Evolutionary conservation across 2,113 vertebrate species (phyloP).

Genomic region (Coracopsis vasa): DNA sequence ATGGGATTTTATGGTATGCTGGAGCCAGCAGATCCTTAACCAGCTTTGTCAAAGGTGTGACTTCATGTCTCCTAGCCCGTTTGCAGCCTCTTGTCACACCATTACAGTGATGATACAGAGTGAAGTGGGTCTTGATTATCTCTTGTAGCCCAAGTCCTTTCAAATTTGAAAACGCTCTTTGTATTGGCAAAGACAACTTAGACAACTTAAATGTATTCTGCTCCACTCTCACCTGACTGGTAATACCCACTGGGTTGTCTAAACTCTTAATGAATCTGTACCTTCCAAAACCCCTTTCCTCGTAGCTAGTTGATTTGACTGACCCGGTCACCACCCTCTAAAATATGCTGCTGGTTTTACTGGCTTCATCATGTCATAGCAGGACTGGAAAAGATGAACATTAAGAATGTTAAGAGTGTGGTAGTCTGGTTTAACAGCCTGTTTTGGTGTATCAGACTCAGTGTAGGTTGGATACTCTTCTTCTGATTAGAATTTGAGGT

Average conservation of each 20-base stretch:
- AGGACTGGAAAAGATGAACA: not conserved
- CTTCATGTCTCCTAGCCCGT: not conserved
- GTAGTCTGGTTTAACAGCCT: not conserved
- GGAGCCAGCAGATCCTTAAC: not conserved
- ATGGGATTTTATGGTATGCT: not conserved
- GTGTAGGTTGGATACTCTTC: not conserved
- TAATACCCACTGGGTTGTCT: not conserved
- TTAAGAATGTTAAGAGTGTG: not conserved
- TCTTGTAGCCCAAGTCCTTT: not conserved
- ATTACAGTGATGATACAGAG: not conserved
- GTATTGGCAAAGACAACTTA: not conserved
- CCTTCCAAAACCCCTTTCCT: not conserved
- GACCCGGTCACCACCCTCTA: not conserved
- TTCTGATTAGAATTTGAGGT: not conserved
- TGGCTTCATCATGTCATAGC: not conserved
- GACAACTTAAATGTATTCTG: not conserved
- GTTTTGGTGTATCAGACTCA: not conserved
- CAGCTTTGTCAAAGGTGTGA: not conserved
- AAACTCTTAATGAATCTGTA: not conserved
- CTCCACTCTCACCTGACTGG: not conserved
- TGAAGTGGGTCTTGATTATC: not conserved
- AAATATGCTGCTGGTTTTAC: not conserved
- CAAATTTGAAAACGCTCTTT: not conserved
- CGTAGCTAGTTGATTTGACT: not conserved
- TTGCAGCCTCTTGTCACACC: not conserved